Conservation (phyloP, 2,888 invertebrate genomes). For the Meandrusa payeni region DNA sequence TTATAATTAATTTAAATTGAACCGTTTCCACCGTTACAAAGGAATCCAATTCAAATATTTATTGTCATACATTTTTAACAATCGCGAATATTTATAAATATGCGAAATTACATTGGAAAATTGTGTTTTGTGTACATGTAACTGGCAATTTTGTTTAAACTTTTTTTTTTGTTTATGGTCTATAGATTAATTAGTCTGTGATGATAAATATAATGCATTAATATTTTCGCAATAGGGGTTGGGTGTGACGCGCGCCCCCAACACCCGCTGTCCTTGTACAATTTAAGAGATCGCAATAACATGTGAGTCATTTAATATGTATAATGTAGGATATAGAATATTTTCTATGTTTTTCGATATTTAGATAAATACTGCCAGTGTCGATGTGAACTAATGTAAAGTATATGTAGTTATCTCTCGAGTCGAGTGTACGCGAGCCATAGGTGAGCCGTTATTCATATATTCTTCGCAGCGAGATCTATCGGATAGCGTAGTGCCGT, state of each 20-base stretch:
- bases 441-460: conserved; percentile 2
- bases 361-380: conserved; percentile 72
- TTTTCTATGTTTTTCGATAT: conserved; percentile 75
- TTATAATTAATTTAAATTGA: too few relatives aligned
- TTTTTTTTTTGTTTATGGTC: too few relatives aligned
- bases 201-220: not conserved
- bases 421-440: conserved; percentile 27
- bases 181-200: too few relatives aligned
- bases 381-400: conserved; percentile 44
- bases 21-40: too few relatives aligned
- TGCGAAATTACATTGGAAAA: too few relatives aligned
- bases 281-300: conserved; percentile 72
- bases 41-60: too few relatives aligned
- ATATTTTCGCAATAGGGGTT: conserved; percentile 17
- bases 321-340: conserved; percentile 72
- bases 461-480: conserved; percentile 27
- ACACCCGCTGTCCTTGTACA: conserved; percentile 49
- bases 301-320: conserved; percentile 69
- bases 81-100: too few relatives aligned
- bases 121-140: too few relatives aligned
- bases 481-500: conserved; percentile 39
- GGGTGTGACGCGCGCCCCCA: conserved; percentile 30
- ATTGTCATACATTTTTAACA: too few relatives aligned
- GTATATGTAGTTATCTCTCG: conserved; percentile 31
- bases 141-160: too few relatives aligned